Conservation (phyloP, 2,113 vertebrate genomes). For the Marcusenius ussheri region DNA sequence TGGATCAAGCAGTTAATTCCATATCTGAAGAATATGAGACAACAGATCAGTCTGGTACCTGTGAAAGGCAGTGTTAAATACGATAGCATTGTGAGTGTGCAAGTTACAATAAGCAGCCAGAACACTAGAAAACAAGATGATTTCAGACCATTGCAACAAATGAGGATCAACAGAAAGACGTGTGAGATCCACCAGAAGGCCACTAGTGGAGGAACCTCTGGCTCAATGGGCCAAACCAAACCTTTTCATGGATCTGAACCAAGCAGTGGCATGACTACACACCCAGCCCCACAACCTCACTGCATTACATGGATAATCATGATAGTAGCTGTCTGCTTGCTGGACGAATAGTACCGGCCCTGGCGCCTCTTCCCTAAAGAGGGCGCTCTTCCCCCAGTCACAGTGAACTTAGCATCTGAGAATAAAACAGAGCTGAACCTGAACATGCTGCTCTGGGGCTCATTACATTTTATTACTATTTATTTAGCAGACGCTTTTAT, state of each 20-base stretch:
- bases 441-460: not conserved
- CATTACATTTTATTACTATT: not conserved
- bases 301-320: not conserved
- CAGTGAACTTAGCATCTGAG: not conserved
- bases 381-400: constrained; percentile 19
- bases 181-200: not conserved
- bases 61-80: not conserved
- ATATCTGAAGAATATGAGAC: constrained; percentile 60
- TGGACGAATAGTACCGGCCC: not conserved
- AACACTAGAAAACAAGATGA: not conserved
- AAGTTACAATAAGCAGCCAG: not conserved
- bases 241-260: not conserved
- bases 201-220: not conserved
- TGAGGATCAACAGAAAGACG: not conserved
- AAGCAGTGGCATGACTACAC: not conserved
- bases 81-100: not conserved
- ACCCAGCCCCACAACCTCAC: not conserved
- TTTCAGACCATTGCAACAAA: not conserved
- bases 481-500: not conserved
- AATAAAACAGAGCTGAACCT: not conserved
- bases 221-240: not conserved
- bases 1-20: constrained; percentile 93
- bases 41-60: not conserved
- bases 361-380: constrained; percentile 11
- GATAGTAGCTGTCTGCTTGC: not conserved